Conservation (phyloP, 2,113 vertebrate genomes). For the Nothoprocta pentlandii region DNA sequence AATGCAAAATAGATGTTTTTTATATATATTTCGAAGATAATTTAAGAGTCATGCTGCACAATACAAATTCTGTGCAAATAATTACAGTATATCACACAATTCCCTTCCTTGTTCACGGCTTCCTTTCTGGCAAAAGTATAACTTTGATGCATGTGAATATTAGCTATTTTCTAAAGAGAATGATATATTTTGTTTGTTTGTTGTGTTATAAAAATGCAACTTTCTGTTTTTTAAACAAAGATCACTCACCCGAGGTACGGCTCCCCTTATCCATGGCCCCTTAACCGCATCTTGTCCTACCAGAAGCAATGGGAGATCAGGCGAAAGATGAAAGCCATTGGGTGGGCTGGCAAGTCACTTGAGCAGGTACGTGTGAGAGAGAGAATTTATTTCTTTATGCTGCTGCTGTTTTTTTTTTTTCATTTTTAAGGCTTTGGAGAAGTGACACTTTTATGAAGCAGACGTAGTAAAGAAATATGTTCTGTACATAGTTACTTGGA, state of each 20-base stretch:
- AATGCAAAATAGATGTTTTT: conserved; percentile 62
- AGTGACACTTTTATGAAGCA: neutral
- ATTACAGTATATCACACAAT: neutral
- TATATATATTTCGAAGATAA: conserved; percentile 70
- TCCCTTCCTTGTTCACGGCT: neutral
- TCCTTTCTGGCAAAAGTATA: neutral
- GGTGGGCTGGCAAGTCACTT: conserved; percentile 92
- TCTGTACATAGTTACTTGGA: neutral
- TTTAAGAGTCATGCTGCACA: conserved; percentile 56
- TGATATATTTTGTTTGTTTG: conserved; percentile 9
- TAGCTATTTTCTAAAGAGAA: neutral
- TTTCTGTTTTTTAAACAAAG: conserved; percentile 62
- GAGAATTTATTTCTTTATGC: neutral
- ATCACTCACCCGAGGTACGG: conserved; percentile 85
- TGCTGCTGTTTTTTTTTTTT: no score
- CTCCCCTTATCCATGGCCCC: conserved; percentile 85
- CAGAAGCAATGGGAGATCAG: conserved; percentile 97
- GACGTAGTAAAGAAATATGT: neutral
- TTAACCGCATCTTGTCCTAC: conserved; percentile 87
- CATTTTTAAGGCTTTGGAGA: neutral
- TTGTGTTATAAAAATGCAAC: neutral
- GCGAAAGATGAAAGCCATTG: conserved; percentile 96
- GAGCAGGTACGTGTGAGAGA: conserved; percentile 84
- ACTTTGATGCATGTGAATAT: neutral
- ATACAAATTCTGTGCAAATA: neutral